Conservation (phyloP, 2,113 vertebrate genomes). For the Bettongia penicillata region DNA sequence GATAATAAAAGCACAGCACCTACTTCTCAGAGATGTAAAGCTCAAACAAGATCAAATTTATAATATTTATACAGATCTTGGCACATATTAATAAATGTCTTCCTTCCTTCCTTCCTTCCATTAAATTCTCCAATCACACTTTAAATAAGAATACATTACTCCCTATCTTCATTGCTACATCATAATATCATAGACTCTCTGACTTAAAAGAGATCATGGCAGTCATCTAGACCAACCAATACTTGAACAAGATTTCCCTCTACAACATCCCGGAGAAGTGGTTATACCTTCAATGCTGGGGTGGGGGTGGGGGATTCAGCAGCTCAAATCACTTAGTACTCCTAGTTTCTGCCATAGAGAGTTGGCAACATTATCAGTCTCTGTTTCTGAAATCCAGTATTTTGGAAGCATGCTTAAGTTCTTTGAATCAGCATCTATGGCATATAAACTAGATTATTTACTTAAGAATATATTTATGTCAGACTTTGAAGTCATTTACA, state of each 20-base stretch:
- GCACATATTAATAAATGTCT: not conserved
- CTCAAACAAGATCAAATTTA: not conserved
- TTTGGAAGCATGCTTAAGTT: not conserved
- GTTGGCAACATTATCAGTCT: not conserved
- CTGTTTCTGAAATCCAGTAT: not conserved
- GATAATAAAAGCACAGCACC: not conserved
- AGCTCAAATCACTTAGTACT: not conserved
- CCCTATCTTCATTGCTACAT: not conserved
- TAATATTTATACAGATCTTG: not conserved
- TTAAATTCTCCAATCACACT: not conserved
- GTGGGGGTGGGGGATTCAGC: not conserved
- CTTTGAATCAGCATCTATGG: slow-evolving; percentile 14
- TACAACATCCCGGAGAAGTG: not conserved
- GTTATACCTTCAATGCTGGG: not conserved
- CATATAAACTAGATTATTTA: slow-evolving; percentile 34
- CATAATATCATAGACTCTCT: not conserved
- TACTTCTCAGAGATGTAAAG: not conserved
- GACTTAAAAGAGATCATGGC: not conserved
- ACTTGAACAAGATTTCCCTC: not conserved
- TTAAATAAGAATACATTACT: not conserved
- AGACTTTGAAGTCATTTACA: not conserved
- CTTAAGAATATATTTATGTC: slow-evolving; percentile 57
- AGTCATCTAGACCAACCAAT: not conserved
- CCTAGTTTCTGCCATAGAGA: not conserved
- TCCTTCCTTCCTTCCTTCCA: not conserved